Base-by-base conservation (phyloP, 2,797 vertebrate genomes). In the Moxostoma hubbsi region DNA sequence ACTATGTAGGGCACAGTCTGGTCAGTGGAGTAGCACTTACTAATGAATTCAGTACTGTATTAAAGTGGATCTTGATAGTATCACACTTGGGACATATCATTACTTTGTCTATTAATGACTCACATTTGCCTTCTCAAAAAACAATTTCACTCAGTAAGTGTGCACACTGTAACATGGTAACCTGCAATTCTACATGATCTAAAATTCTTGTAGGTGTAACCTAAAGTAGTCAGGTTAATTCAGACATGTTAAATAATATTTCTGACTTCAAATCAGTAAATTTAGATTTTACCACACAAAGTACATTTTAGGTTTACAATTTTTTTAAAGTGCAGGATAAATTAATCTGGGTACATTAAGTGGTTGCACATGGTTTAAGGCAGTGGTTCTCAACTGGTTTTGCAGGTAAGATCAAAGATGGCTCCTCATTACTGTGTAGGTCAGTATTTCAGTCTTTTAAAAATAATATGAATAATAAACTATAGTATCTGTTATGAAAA, bases 281-380 rank as follows among this genome's bases (percentile, higher is more conserved):
- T 36, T 36, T 36, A 2, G 4, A 36, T 36, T 36, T 36, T 36
- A 36, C 24, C 24, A 36, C 24, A 36, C 2, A 2, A 24, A 24
- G 18, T 2, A 24, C 18, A 24, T 24, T 24, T 24, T 24, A 1
- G 24, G 24, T 65, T 45, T 65, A 69, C 76, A 78, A 24, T 80
- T 83, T 73, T 82, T 85, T 77, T 85, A 85, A 85, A 85, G 24
- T 36, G 24, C 24, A 36, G 24, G 50, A 51, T 51, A 51, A 65
- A 65, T 8, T 1, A 55, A 64, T 64, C 49, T 4, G 54, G 45
- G n/a, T 59, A 50, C 16, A 0, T n/a, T 73, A 61, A 61, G 57
- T n/a, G 45, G 8, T 51, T 51, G 49, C 71, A 62, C 15, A n/a
- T 9, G 1, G 11, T 65, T 65, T 12, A 57, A 58, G 24, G 72